Evolutionary conservation across 2,888 invertebrate genomes (phyloP).

Genomic region (Pecten maximus): DNA sequence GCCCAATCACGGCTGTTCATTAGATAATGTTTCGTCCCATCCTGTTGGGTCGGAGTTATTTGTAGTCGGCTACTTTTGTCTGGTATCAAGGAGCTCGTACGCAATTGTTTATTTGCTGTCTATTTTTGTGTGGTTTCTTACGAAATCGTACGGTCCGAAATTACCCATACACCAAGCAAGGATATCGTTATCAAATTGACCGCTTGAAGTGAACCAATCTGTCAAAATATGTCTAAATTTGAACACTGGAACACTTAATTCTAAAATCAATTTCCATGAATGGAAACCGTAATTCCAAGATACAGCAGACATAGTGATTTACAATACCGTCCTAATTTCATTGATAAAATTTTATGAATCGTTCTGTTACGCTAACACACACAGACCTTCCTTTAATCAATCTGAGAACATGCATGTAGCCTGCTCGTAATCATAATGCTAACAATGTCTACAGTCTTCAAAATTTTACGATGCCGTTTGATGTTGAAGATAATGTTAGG

Average conservation of each 20-base stretch:
- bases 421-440: background rate
- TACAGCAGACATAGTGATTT: background rate
- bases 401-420: background rate
- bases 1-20: too few relatives aligned
- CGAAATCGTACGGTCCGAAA: background rate
- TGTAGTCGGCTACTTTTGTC: background rate
- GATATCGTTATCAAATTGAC: background rate
- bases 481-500: background rate
- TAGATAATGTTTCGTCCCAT: too few relatives aligned
- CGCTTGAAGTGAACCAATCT: background rate
- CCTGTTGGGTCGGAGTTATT: too few relatives aligned
- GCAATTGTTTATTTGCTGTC: too few relatives aligned
- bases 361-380: background rate
- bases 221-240: background rate
- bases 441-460: background rate
- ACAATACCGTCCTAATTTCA: background rate
- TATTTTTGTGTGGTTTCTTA: background rate
- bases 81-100: background rate
- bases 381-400: background rate
- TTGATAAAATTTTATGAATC: slow-evolving; percentile 32
- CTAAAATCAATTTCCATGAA: background rate
- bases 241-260: background rate
- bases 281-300: background rate
- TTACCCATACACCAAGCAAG: background rate
- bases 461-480: background rate